phyloP scores from a whole-genome alignment of 2,797 vertebrate genomes.

The Cygnus olor region DNA sequence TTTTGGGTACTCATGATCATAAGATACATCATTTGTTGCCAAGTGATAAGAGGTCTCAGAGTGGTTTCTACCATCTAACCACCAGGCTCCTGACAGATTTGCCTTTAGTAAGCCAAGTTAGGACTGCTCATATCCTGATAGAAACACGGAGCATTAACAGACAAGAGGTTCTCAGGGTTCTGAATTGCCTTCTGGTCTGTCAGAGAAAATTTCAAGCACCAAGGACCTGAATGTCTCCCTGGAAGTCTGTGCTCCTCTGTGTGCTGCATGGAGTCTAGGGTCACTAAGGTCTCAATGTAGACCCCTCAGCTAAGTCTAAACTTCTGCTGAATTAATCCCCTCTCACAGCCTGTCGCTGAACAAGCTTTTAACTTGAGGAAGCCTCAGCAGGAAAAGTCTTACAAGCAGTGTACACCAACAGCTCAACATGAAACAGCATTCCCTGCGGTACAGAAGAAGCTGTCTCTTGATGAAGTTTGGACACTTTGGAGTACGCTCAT shows the following conservation, averaged over 20 bases:
- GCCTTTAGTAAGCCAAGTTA: background rate
- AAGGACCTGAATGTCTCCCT: background rate
- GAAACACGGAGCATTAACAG: background rate
- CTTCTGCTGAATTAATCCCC: background rate
- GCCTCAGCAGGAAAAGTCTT: background rate
- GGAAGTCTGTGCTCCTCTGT: background rate
- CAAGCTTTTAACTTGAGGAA: background rate
- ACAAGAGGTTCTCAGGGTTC: background rate
- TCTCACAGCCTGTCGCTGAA: background rate
- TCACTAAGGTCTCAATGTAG: background rate
- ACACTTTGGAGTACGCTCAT: background rate
- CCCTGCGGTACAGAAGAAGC: background rate
- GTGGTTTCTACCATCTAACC: background rate
- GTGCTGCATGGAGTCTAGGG: background rate
- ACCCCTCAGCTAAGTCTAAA: background rate
- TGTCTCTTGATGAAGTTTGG: background rate
- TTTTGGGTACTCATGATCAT: background rate
- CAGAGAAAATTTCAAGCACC: background rate
- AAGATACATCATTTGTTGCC: background rate
- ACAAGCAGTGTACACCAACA: background rate
- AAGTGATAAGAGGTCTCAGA: background rate
- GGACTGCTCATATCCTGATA: background rate
- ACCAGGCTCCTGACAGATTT: background rate
- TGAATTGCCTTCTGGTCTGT: background rate
- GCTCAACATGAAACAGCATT: background rate